phyloP scores from a whole-genome alignment of 2,888 invertebrate species.

The Ochropacha duplaris region DNA sequence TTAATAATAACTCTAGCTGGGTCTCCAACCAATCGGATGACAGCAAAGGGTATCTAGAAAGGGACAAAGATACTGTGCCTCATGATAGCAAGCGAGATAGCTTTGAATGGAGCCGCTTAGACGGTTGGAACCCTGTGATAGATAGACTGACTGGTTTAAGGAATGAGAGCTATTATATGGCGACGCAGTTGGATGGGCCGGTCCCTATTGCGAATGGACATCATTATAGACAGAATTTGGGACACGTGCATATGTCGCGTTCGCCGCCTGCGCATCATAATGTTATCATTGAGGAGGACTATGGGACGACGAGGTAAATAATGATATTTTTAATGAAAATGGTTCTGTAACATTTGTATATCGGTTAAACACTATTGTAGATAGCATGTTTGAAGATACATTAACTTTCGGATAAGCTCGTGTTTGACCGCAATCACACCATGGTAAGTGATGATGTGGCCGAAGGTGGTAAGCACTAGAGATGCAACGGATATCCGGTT shows the following conservation, averaged over 20 bases:
- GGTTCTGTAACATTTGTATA: no score
- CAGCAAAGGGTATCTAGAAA: constrained; percentile 75
- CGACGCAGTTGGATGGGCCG: constrained; percentile 86
- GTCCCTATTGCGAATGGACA: constrained; percentile 66
- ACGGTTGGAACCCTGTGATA: constrained; percentile 93
- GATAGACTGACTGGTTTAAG: constrained; percentile 92
- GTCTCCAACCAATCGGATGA: constrained; percentile 78
- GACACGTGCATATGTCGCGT: constrained; percentile 71
- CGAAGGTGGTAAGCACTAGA: no score
- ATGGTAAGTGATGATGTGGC: no score
- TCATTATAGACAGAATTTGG: constrained; percentile 61
- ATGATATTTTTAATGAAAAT: not conserved
- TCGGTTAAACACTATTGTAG: no score
- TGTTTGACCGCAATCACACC: no score
- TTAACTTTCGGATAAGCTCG: no score
- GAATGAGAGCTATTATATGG: constrained; percentile 96
- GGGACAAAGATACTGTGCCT: constrained; percentile 75
- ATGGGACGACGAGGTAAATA: constrained; percentile 61
- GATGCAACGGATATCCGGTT: no score
- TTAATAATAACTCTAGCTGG: constrained; percentile 79
- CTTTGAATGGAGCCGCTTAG: constrained; percentile 83
- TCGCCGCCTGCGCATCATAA: constrained; percentile 81
- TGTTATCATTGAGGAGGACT: constrained; percentile 86
- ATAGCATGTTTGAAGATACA: no score
- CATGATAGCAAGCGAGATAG: constrained; percentile 78